Conservation (phyloP, 2,888 invertebrate genomes). For the Campoplex capitator region DNA sequence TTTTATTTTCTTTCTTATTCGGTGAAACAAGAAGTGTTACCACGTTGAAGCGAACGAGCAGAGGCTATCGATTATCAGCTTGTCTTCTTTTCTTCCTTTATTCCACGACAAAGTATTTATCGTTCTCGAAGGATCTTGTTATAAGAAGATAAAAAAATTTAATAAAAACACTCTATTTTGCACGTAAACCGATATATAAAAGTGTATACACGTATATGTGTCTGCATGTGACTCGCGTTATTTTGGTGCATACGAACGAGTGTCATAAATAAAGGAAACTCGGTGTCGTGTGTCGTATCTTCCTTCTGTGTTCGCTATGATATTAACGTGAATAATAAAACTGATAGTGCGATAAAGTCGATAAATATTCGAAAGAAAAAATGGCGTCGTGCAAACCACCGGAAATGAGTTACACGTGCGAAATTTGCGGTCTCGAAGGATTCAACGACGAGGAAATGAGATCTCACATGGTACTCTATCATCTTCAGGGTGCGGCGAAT, state of each 20-base stretch:
- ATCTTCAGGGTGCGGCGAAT: conserved; percentile 91
- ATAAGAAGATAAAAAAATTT: not conserved
- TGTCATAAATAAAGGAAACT: not conserved
- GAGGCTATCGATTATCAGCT: conserved; percentile 56
- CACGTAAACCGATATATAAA: not conserved
- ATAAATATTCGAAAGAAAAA: conserved; percentile 69
- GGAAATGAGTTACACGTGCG: conserved; percentile 89
- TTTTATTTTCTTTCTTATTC: not conserved
- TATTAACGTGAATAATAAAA: not conserved
- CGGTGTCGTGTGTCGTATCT: not conserved
- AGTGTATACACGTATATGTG: not conserved
- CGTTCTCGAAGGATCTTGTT: conserved; percentile 2
- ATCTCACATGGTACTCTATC: conserved; percentile 91
- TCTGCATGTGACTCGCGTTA: not conserved
- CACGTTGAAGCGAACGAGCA: conserved; percentile 19
- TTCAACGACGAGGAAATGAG: conserved; percentile 92
- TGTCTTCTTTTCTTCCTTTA: conserved; percentile 53
- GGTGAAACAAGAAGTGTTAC: not conserved
- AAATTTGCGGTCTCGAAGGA: conserved; percentile 94
- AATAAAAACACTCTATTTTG: conserved; percentile 31
- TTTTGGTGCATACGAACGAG: not conserved
- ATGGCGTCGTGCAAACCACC: conserved; percentile 86
- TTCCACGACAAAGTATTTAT: conserved; percentile 29
- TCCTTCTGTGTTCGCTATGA: not conserved
- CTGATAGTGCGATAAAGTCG: not conserved